Evolutionary conservation across 2,888 invertebrate species (phyloP), one percentile per base, ranked within the genome.

Genomic region (Epistrophe eligans): DNA sequence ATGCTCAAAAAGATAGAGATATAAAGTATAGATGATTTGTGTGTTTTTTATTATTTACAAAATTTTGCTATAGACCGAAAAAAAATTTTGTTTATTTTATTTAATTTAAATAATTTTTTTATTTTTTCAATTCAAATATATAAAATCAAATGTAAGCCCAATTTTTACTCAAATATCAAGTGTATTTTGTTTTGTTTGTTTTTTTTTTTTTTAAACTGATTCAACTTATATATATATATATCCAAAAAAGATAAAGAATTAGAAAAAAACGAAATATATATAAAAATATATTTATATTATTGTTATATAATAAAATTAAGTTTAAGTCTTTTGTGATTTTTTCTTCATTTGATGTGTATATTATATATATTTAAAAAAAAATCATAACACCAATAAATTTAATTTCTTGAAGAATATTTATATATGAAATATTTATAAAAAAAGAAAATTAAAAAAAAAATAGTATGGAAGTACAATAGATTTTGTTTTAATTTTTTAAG

Each of bases 71-170:
- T n/a, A 66, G 71, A 77, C 64, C 66, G 70, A 79, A 77, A 73
- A 52, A 15, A 35, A 43, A 9, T 40, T 11, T 64, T 73, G 6
- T 67, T 67, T 77, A 43, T 66, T 66, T 52, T 45, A 15, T 48
- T 58, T 43, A 24, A 48, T 55, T 58, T 55, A 58, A 52, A 66
- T 24, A n/a, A 73, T 32, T 82, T 66, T 66, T 57, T 76, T 17
- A 66, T 71, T 76, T 71, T 79, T 32, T 66, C n/a, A n/a, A 40
- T 43, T 62, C 15, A 62, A 62, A 43, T 62, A 43, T 62, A 79
- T 85, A 76, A 88, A 87, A 88, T 88, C 84, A 79, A 88, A 88
- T 88, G 66, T 88, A 83, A 88, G 88, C 88, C 88, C 88, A 88
- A 88, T 88, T 88, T 88, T 88, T 84, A 80, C 77, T 88, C 73